These are phyloP conservation scores for Chydorus sphaericus DNA, from an alignment of 2,888 invertebrate species.

Conservation along the genomic window DNA sequence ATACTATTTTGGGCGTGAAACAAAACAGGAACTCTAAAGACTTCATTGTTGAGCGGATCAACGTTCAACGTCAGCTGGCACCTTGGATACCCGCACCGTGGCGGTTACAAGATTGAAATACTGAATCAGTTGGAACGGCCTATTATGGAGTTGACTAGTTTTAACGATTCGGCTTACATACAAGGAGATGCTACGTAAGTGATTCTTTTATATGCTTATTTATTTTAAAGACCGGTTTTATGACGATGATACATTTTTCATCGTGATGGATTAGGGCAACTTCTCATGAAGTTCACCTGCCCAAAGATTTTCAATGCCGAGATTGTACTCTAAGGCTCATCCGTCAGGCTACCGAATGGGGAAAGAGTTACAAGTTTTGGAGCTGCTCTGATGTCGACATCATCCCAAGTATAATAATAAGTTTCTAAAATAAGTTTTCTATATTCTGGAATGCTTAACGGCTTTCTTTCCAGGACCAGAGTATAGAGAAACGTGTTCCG, in stretches of 20 bases:
- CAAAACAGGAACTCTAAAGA: slow-evolving; percentile 55
- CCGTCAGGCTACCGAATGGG: slow-evolving; percentile 84
- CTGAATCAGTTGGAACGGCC: slow-evolving; percentile 71
- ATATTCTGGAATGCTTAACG: neutral
- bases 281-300: slow-evolving; percentile 61
- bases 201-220: neutral
- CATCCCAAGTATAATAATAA: slow-evolving; percentile 19
- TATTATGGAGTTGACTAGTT: slow-evolving; percentile 68
- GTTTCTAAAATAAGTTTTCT: neutral
- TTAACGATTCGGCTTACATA: slow-evolving; percentile 63
- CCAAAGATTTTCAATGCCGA: slow-evolving; percentile 63
- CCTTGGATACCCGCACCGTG: slow-evolving; percentile 81
- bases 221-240: slow-evolving; percentile 7
- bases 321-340: slow-evolving; percentile 81
- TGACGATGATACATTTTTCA: too few species aligned
- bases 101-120: slow-evolving; percentile 77
- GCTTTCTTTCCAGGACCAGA: slow-evolving; percentile 40
- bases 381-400: slow-evolving; percentile 91
- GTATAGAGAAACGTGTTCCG: slow-evolving; percentile 69
- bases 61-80: slow-evolving; percentile 84
- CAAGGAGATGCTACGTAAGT: slow-evolving; percentile 69
- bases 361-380: slow-evolving; percentile 73
- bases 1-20: too few species aligned
- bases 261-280: slow-evolving; percentile 67
- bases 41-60: slow-evolving; percentile 65